Conservation (phyloP, 2,113 vertebrate genomes). For the Megaptera novaeangliae region DNA sequence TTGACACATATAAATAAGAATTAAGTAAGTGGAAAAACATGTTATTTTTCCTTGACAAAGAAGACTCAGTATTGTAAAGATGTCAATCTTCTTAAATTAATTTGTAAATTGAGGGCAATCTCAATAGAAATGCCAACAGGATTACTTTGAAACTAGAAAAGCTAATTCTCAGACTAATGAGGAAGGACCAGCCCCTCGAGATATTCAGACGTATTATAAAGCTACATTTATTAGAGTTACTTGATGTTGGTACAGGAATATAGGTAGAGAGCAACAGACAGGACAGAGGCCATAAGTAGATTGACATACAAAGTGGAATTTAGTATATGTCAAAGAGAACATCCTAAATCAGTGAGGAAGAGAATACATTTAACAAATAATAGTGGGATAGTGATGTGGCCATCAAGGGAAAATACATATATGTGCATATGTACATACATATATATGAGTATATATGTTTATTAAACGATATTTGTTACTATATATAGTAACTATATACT, state of each 20-base stretch:
- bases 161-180: background rate
- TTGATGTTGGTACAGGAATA: rapidly evolving
- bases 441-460: background rate
- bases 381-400: background rate
- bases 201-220: background rate
- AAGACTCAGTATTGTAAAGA: background rate
- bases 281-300: background rate
- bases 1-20: background rate
- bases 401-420: no score
- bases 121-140: background rate
- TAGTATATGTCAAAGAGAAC: rapidly evolving
- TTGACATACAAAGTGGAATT: background rate
- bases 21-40: background rate
- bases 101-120: background rate
- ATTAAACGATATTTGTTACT: background rate
- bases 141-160: background rate
- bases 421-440: no score
- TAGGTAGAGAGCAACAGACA: background rate
- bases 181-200: no score
- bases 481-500: no score
- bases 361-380: background rate
- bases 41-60: background rate
- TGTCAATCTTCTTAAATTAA: background rate
- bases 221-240: background rate
- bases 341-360: background rate